A percentile compares a stretch with the other conserved stretches of the same genome.
phyloP scores from a whole-genome alignment of 2,888 invertebrate species.

The Eutolmus rufibarbis region DNA sequence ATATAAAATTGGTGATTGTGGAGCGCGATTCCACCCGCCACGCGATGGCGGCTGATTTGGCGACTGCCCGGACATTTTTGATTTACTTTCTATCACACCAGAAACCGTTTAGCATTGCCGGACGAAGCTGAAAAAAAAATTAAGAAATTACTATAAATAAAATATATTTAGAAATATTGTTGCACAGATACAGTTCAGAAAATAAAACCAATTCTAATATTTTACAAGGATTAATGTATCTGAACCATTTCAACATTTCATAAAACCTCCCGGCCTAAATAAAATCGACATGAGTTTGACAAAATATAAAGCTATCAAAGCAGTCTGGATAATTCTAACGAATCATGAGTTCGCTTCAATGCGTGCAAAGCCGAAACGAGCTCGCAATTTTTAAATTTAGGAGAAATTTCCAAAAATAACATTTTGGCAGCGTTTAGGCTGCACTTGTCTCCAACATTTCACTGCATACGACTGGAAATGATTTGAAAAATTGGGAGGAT shows the following conservation, averaged over 20 bases:
- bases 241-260: too few species aligned
- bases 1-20: slow-evolving; percentile 71
- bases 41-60: slow-evolving; percentile 54
- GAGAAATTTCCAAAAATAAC: slow-evolving; percentile 34
- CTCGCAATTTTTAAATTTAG: neutral
- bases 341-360: neutral
- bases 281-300: neutral
- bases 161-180: neutral
- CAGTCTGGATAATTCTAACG: neutral
- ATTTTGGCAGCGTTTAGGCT: slow-evolving; percentile 22
- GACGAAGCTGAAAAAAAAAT: slow-evolving; percentile 30
- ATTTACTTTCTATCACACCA: neutral
- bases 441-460: slow-evolving; percentile 32
- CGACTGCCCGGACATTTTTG: slow-evolving; percentile 60
- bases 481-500: neutral
- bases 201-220: neutral
- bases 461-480: neutral
- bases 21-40: slow-evolving; percentile 60
- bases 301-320: neutral
- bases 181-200: neutral
- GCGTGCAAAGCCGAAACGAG: neutral
- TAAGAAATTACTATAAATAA: neutral
- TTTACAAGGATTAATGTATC: neutral
- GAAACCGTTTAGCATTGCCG: slow-evolving; percentile 30
- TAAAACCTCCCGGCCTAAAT: neutral